Base-by-base conservation (phyloP, 2,888 invertebrate species). In the Empis livida region DNA sequence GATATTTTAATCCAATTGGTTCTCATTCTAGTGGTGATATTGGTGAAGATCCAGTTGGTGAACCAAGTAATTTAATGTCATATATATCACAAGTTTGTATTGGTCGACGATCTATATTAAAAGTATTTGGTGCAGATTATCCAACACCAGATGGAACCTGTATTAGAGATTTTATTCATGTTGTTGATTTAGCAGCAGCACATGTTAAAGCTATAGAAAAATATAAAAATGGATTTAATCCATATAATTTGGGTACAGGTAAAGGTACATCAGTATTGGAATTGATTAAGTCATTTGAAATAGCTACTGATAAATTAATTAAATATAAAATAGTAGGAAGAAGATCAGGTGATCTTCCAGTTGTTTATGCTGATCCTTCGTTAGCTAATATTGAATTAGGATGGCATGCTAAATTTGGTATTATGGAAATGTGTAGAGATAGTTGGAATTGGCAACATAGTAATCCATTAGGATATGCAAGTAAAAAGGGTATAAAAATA, bases 1-100 rank as follows among this genome's bases (percentile, higher is more conserved):
- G 94, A 23, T 94, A 94, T 67, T 94, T 94, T 71, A 94, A 94
- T 68, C 93, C 93, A 0, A 87, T 92, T 8, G 93, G 94, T 11
- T 89, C 93, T 15, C 93, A 94, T 70, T 79, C 81, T 0, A 85
- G 87, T 3, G 94, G 93, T 0, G 68, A 79, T 51, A 92, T 94
- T 49, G 93, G 94, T 0, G 94, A 94, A 67, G 91, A 93, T 65
- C 92, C 93, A 0, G 85, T 84, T 17, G 91, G 90, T 62, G 79
- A 84, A 52, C 91, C 90, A 60, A 84, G 87, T 43, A 93, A 94
- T 71, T 73, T 94, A 45, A 92, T 93, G 91, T 93, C 93, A 1
- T 91, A 80, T 64, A 85, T 93, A 65, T 82, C 88, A 2, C 89
- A 87, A 65, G 93, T 91, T 11, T 92, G 92, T 0, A 75, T 87